These are phyloP conservation scores for Nycteola revayana DNA, from an alignment of 2,888 invertebrate genomes.

Conservation along the genomic window DNA sequence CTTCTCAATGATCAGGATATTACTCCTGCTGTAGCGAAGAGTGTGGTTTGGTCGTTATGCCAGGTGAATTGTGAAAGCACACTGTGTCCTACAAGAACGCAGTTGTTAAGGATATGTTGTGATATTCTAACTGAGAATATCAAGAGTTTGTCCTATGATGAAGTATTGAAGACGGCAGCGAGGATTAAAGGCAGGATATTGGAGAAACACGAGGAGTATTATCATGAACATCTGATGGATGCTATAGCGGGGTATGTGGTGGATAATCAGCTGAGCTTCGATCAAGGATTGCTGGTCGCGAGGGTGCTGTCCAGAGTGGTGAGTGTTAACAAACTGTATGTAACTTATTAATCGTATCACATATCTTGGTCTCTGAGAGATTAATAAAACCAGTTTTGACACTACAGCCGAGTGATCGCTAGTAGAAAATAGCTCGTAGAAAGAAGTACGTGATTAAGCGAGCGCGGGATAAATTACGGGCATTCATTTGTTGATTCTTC, in stretches of 20 bases:
- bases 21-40: conserved; percentile 70
- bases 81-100: conserved; percentile 60
- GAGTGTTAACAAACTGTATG: conserved; percentile 64
- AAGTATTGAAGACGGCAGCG: conserved; percentile 74
- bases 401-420: too few relatives aligned
- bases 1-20: conserved; percentile 65
- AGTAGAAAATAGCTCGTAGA: too few relatives aligned
- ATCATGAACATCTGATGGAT: conserved; percentile 83
- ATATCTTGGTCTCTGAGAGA: too few relatives aligned
- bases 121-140: conserved; percentile 70
- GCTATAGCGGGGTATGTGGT: conserved; percentile 76
- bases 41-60: conserved; percentile 81
- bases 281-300: conserved; percentile 69
- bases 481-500: too few relatives aligned
- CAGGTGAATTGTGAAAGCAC: conserved; percentile 67
- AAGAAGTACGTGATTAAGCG: too few relatives aligned
- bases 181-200: conserved; percentile 69
- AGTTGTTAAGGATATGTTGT: conserved; percentile 76
- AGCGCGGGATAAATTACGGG: too few relatives aligned
- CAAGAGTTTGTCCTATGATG: conserved; percentile 63
- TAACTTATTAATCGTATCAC: too few relatives aligned
- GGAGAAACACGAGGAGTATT: conserved; percentile 77
- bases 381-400: too few relatives aligned
- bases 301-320: conserved; percentile 81
- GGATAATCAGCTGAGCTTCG: conserved; percentile 74